Conservation (phyloP, 2,113 vertebrate genomes). For the Pholis gunnellus region DNA sequence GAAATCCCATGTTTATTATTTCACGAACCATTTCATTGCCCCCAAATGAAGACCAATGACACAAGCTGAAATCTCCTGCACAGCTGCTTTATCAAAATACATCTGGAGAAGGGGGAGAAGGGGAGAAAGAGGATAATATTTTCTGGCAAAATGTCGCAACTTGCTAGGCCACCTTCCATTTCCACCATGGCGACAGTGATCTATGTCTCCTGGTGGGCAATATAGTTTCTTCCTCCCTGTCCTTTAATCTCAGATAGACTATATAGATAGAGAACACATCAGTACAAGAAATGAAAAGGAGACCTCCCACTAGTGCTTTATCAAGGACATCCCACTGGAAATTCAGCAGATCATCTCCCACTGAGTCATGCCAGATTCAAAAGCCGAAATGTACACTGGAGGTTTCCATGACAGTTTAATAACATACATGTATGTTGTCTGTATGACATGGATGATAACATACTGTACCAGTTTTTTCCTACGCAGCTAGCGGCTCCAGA, state of each 20-base stretch:
- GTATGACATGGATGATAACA: slow-evolving; percentile 2
- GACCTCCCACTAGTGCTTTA: slow-evolving; percentile 43
- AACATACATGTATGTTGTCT: neutral
- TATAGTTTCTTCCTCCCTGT: slow-evolving; percentile 50
- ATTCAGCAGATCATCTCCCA: slow-evolving; percentile 13
- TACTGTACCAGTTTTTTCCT: neutral
- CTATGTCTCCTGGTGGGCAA: slow-evolving; percentile 58
- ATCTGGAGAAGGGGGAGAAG: slow-evolving; percentile 36
- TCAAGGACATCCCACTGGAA: slow-evolving; percentile 58
- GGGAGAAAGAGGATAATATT: slow-evolving; percentile 28
- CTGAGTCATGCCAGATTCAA: slow-evolving; percentile 9
- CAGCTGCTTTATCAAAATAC: slow-evolving; percentile 51
- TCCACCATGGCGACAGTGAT: slow-evolving; percentile 68
- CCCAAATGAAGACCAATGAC: slow-evolving; percentile 62
- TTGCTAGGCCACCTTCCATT: slow-evolving; percentile 46
- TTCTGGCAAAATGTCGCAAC: slow-evolving; percentile 34
- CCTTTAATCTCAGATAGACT: slow-evolving; percentile 69
- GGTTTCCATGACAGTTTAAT: neutral
- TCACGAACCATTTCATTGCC: slow-evolving; percentile 46
- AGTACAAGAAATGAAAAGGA: slow-evolving; percentile 53
- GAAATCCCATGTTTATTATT: slow-evolving; percentile 60
- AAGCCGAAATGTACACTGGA: neutral
- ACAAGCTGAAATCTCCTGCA: slow-evolving; percentile 37
- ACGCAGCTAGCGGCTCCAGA: too few species aligned
- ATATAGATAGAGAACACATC: slow-evolving; percentile 61